Evolutionary conservation across 2,113 vertebrate species (phyloP), one percentile per base, ranked within the genome.

Genomic region (Gobio gobio): DNA sequence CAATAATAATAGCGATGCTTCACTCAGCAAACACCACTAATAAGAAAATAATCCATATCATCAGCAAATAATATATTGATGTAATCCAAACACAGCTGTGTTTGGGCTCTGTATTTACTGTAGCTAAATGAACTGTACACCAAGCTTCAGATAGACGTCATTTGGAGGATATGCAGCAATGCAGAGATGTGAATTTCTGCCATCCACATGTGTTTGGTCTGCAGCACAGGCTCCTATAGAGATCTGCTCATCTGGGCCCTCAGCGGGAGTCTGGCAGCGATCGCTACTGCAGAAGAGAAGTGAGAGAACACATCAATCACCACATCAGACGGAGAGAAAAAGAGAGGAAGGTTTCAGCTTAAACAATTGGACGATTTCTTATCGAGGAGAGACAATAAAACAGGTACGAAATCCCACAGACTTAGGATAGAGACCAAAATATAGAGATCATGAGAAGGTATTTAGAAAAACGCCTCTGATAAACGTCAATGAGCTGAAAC

Each of bases 231-330:
- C 78, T 83, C 83, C 78, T 76, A 36, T 70, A 26, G 83, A 82
- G 66, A 36, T 84, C 86, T 47, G 64, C 75, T 87, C 77, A 75
- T 61, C 86, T 79, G 59, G 77, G 77, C 77, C 18, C 81, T 83
- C 83, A 18, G 70, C 47, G 12, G 82, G 68, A 89, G 84, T 78
- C 80, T 59, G 78, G 70, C 80, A 63, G 86, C 26, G 45, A 80
- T 76, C 81, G 85, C 89, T 88, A 89, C 87, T 89, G 79, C 86
- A 90, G 78, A 76, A 49, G 29, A 87, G 59, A 51, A 88, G 83
- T 89, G 89, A 92, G 49, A 20, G 63, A 68, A 33, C 8, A 36
- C 16, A 70, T 40, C 16, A 22, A 70, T 40, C 66, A 72, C 36
- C 1, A 43, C 36, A 72, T 72, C 66, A 72, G 36, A 29, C 22